Evolutionary conservation across 2,797 vertebrate species (phyloP), one percentile per base, ranked within the genome.

Genomic region (Myotis findleyi): DNA sequence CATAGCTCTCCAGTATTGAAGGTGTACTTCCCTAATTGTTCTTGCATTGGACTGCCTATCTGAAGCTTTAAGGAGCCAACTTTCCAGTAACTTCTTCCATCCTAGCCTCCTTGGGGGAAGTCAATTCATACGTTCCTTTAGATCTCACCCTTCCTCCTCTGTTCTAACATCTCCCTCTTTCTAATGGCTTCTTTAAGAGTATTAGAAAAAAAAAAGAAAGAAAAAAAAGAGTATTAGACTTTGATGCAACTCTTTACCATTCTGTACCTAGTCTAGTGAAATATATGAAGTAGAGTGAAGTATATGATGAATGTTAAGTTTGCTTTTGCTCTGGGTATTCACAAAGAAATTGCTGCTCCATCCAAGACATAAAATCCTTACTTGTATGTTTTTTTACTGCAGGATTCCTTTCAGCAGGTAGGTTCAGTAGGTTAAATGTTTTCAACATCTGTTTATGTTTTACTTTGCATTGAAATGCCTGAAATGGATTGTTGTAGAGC

Each of bases 381-480:
- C 59, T 86, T 76, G 87, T 17, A 7, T 16, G 66, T 87, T 20
- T 75, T 73, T 55, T 62, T 17, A 11, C 8, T 36, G 80, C 59
- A 88, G 30, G 18, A 68, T 93, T 85, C 41, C 27, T 96, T 93
- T 96, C 57, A 47, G 93, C 95, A 96, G 96, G 96, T 96, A 57
- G 72, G 96, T 96, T 95, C 87, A 89, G 69, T 49, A 97, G 94
- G 93, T 96, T 95, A 97, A 97, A 94, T 89, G 51, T 82, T 92
- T 93, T 75, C 21, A 87, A 96, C 94, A 96, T 97, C 96, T 97
- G 97, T 95, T 97, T 93, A 94, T 96, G 75, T 92, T 97, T 97
- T 94, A 77, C 88, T 96, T 82, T 93, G 85, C 92, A 84, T 51
- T 64, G 90, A 90, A 91, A 95, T 96, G 94, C 73, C 92, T 95